Conservation (phyloP, 1,140 invertebrate species). For the Portunus trituberculatus region DNA sequence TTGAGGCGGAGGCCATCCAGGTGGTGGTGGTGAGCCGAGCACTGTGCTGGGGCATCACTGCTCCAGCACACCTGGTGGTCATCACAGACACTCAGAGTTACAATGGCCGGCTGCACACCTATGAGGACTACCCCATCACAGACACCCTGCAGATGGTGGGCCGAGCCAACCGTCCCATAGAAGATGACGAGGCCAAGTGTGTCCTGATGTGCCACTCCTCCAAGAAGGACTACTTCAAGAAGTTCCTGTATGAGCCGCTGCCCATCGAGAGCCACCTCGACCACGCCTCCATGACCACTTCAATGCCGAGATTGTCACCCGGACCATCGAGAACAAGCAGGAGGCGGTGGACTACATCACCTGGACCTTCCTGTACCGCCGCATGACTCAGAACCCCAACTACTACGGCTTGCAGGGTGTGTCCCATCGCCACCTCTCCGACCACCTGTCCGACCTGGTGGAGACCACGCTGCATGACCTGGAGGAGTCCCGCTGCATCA, state of each 20-base stretch:
- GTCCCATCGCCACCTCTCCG: constrained; percentile 97
- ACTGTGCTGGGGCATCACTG: constrained; percentile 94
- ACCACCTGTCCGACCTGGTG: constrained; percentile 98
- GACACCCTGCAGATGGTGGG: constrained; percentile 99
- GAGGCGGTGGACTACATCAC: constrained; percentile 99
- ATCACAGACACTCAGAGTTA: constrained; percentile 99
- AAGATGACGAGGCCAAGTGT: constrained; percentile 97
- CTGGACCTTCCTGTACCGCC: constrained; percentile 98
- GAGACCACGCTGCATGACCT: constrained; percentile 97
- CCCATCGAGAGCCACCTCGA: constrained; percentile 95
- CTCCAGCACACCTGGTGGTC: constrained; percentile 94
- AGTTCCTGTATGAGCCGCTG: constrained; percentile 98
- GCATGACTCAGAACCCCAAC: constrained; percentile 99
- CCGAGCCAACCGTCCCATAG: constrained; percentile 91
- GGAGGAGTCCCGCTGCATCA: constrained; percentile 99
- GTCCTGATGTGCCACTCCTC: constrained; percentile 98
- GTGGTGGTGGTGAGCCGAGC: constrained; percentile 93
- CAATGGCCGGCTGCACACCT: constrained; percentile 94
- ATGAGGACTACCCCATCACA: constrained; percentile 98
- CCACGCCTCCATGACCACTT: constrained; percentile 99
- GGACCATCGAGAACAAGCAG: constrained; percentile 99
- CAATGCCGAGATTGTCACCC: constrained; percentile 99
- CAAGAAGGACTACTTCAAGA: constrained; percentile 99
- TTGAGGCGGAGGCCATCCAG: constrained; percentile 96
- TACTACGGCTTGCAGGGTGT: constrained; percentile 99